Evolutionary conservation across 2,113 vertebrate species (phyloP).

Genomic region (Epinephelus moara): DNA sequence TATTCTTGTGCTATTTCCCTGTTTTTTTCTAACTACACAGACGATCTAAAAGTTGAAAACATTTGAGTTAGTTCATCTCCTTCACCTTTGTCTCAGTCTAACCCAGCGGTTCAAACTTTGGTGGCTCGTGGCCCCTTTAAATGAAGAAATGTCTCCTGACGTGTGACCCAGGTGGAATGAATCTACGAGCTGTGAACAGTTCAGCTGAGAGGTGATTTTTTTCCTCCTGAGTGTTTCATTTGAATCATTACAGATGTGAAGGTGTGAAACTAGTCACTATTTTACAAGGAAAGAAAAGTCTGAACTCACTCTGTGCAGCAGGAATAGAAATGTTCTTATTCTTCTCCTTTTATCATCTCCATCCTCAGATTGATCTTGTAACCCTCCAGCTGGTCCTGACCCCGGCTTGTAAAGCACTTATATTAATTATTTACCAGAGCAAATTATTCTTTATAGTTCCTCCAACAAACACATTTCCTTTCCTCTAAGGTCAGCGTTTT

Average conservation of each 20-base stretch:
- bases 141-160: neutral
- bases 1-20: too few relatives aligned
- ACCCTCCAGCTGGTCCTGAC: neutral
- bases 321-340: neutral
- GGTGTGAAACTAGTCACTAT: neutral
- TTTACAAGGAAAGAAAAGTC: neutral
- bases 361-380: neutral
- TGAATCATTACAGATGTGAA: neutral
- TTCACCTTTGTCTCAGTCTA: neutral
- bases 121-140: neutral
- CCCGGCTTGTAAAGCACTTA: neutral
- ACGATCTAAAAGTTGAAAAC: neutral
- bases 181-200: neutral
- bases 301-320: neutral
- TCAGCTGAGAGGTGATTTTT: neutral
- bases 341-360: neutral
- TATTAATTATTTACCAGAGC: neutral
- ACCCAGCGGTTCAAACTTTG: neutral
- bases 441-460: neutral
- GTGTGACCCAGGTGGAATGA: neutral
- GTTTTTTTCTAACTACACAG: neutral
- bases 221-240: neutral
- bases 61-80: neutral
- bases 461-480: neutral
- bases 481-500: neutral